These are phyloP conservation scores for Acronicta psi DNA, from an alignment of 2,888 invertebrate genomes.

Conservation along the genomic window DNA sequence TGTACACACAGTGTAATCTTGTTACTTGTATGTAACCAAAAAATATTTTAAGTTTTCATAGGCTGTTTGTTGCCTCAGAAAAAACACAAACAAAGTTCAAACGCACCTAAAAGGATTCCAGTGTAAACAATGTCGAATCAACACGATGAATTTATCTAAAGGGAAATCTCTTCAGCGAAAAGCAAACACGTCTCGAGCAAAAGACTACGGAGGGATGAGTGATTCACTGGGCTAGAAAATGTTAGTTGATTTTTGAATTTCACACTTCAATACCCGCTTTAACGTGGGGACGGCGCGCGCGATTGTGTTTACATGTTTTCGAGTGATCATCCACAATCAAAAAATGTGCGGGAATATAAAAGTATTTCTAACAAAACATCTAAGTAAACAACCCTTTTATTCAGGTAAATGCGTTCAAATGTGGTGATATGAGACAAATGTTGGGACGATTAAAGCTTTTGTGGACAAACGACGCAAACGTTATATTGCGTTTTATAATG, in stretches of 20 bases:
- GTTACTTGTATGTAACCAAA: not conserved
- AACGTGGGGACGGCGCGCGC: constrained; percentile 66
- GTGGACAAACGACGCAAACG: constrained; percentile 19
- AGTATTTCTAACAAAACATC: constrained; percentile 41
- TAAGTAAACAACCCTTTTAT: constrained; percentile 43
- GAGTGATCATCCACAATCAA: constrained; percentile 56
- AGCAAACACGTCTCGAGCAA: constrained; percentile 80
- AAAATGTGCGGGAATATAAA: constrained; percentile 45
- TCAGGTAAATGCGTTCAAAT: constrained; percentile 44
- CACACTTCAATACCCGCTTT: constrained; percentile 78
- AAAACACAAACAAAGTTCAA: constrained; percentile 69
- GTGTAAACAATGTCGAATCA: constrained; percentile 84
- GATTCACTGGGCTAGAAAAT: constrained; percentile 85
- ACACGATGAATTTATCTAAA: constrained; percentile 82
- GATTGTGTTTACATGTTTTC: constrained; percentile 69
- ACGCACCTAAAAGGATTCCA: constrained; percentile 77
- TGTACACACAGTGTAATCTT: not conserved
- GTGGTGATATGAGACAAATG: constrained; percentile 39
- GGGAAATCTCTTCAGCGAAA: constrained; percentile 80
- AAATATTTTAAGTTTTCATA: constrained; percentile 38
- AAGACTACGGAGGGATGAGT: constrained; percentile 80
- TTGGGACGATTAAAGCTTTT: constrained; percentile 43
- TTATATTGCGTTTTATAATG: constrained; percentile 42
- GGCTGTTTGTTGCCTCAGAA: constrained; percentile 43
- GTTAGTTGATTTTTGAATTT: constrained; percentile 89